phyloP scores from a whole-genome alignment of 2,888 invertebrate genomes.

The Xylocampa areola region DNA sequence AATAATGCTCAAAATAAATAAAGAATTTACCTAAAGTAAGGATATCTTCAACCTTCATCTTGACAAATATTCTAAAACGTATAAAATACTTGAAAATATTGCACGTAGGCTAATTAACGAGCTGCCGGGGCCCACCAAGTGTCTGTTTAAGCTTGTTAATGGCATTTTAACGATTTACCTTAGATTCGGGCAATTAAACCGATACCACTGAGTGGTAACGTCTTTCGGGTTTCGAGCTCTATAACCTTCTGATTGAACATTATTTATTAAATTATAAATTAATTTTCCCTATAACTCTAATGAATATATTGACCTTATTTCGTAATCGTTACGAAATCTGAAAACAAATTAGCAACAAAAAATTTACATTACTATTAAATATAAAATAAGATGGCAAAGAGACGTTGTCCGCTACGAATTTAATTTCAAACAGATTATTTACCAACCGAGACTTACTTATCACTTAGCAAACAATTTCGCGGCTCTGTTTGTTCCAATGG shows the following conservation, averaged over 20 bases:
- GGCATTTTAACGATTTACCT: constrained; percentile 63
- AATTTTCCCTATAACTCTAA: not conserved
- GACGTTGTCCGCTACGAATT: constrained; percentile 14
- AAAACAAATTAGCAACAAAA: not conserved
- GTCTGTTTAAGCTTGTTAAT: constrained; percentile 61
- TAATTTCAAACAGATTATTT: constrained; percentile 48
- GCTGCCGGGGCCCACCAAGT: constrained; percentile 33
- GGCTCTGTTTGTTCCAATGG: constrained; percentile 44
- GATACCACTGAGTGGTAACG: constrained; percentile 27
- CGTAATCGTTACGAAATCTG: not conserved
- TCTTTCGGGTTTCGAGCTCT: constrained; percentile 16
- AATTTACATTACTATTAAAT: constrained; percentile 12
- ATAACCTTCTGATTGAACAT: constrained; percentile 3
- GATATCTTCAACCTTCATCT: constrained; percentile 1
- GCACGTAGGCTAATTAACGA: constrained; percentile 50
- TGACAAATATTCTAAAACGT: constrained; percentile 1
- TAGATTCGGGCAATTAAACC: constrained; percentile 53
- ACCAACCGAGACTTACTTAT: constrained; percentile 31
- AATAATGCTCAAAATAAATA: not conserved
- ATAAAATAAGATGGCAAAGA: constrained; percentile 1
- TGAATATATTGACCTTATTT: not conserved
- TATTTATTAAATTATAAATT: constrained; percentile 9
- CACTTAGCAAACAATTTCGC: constrained; percentile 39
- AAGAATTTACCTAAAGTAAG: too few species aligned
- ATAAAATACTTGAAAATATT: constrained; percentile 35